These are phyloP conservation scores for Cryptotis parvus DNA, from an alignment of 2,113 vertebrate genomes.

Conservation along the genomic window DNA sequence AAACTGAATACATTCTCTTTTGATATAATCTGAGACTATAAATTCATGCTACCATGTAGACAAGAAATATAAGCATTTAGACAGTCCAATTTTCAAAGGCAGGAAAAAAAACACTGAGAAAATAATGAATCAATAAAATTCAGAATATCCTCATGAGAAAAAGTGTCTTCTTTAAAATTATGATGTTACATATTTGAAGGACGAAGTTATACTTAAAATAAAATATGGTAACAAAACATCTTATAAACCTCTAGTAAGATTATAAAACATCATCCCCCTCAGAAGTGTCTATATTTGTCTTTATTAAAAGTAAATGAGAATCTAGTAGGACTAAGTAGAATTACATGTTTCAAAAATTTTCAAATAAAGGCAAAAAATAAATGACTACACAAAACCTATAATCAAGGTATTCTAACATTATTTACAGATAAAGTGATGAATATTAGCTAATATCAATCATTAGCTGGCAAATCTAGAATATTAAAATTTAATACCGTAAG, in stretches of 20 bases:
- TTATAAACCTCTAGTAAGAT: constrained; percentile 64
- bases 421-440: background rate
- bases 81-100: constrained; percentile 68
- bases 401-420: constrained; percentile 48
- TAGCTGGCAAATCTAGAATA: constrained; percentile 19
- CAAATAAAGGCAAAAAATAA: constrained; percentile 24
- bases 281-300: constrained; percentile 67
- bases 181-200: constrained; percentile 66
- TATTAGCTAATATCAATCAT: constrained; percentile 14
- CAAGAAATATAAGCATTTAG: constrained; percentile 73
- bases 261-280: constrained; percentile 53
- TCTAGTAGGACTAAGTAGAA: constrained; percentile 37
- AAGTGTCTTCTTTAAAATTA: constrained; percentile 58
- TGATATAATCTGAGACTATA: constrained; percentile 60
- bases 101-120: constrained; percentile 31
- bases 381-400: background rate
- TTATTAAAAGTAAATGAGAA: constrained; percentile 68
- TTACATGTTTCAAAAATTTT: constrained; percentile 55
- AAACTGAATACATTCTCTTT: constrained; percentile 58
- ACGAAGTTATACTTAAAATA: constrained; percentile 42
- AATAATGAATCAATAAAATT: constrained; percentile 63
- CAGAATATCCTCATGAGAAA: constrained; percentile 57
- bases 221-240: constrained; percentile 41
- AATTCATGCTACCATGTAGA: constrained; percentile 44
- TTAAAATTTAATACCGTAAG: constrained; percentile 52